Conservation (phyloP, 1,140 invertebrate genomes). For the Dreissena polymorpha region DNA sequence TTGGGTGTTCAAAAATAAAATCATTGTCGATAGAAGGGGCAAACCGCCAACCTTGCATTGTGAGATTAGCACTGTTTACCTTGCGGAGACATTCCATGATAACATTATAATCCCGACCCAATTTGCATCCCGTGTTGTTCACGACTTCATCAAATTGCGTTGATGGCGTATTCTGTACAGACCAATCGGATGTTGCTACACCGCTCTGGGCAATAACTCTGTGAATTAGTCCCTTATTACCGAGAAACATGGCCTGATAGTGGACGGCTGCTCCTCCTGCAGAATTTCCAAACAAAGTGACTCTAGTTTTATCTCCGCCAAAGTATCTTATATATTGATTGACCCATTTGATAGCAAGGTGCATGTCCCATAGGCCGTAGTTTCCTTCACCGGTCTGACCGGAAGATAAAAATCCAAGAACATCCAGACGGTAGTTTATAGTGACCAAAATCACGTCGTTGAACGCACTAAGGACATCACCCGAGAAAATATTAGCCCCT, state of each 20-base stretch:
- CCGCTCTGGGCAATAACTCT: slow-evolving; percentile 64
- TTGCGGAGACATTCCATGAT: slow-evolving; percentile 15
- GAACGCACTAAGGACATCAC: slow-evolving; percentile 85
- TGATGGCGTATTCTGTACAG: slow-evolving; percentile 7
- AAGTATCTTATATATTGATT: slow-evolving; percentile 86
- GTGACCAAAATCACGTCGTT: slow-evolving; percentile 90
- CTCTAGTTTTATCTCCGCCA: slow-evolving; percentile 85
- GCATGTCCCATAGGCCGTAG: slow-evolving; percentile 94
- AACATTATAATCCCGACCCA: not conserved
- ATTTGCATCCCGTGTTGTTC: not conserved
- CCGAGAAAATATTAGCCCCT: slow-evolving; percentile 95
- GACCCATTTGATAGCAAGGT: slow-evolving; percentile 88
- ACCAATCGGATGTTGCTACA: slow-evolving; percentile 8
- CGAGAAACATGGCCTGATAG: slow-evolving; percentile 29
- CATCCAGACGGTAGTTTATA: slow-evolving; percentile 88
- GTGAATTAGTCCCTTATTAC: slow-evolving; percentile 52
- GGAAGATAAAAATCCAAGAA: slow-evolving; percentile 94
- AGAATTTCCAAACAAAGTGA: slow-evolving; percentile 83
- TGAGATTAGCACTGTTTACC: not conserved
- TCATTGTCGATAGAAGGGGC: slow-evolving; percentile 30
- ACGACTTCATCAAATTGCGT: not conserved
- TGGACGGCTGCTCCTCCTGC: slow-evolving; percentile 51
- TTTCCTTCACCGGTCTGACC: slow-evolving; percentile 94
- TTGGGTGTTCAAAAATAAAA: slow-evolving; percentile 19
- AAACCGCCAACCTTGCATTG: not conserved